Evolutionary conservation across 2,888 invertebrate genomes (phyloP).

Genomic region (Euplagia quadripunctaria): DNA sequence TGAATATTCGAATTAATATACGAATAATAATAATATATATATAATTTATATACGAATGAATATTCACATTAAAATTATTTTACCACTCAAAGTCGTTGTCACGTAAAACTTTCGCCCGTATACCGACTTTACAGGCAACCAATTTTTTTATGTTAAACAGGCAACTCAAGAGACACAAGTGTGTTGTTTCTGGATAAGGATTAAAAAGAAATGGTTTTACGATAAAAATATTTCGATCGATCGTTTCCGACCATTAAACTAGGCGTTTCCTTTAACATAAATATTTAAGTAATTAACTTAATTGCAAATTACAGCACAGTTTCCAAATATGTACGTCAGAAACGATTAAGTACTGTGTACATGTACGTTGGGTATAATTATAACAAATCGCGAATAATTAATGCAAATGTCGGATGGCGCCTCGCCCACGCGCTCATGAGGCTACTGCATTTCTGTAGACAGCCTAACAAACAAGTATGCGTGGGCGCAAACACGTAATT

Average conservation of each 20-base stretch:
- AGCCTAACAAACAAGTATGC: slow-evolving; percentile 38
- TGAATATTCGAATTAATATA: no score
- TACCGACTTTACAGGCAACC: no score
- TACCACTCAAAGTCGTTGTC: no score
- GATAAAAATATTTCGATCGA: slow-evolving; percentile 5
- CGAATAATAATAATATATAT: no score
- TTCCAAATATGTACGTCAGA: slow-evolving; percentile 28
- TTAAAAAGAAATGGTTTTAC: slow-evolving; percentile 15
- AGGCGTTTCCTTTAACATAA: slow-evolving; percentile 30
- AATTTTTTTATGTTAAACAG: no score
- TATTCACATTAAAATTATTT: no score
- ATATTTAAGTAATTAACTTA: slow-evolving; percentile 29
- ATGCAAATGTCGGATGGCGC: slow-evolving; percentile 60
- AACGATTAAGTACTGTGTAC: slow-evolving; percentile 36
- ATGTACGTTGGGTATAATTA: slow-evolving; percentile 29
- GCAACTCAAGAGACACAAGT: background rate
- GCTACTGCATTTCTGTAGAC: slow-evolving; percentile 53
- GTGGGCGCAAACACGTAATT: slow-evolving; percentile 46
- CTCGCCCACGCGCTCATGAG: slow-evolving; percentile 52
- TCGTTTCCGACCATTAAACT: slow-evolving; percentile 16
- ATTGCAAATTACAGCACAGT: slow-evolving; percentile 19
- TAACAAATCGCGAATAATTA: slow-evolving; percentile 56
- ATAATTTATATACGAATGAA: no score
- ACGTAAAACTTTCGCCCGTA: no score
- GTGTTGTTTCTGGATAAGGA: background rate